phyloP scores from a whole-genome alignment of 1,140 invertebrate species.

The Phocides pigmalion region DNA sequence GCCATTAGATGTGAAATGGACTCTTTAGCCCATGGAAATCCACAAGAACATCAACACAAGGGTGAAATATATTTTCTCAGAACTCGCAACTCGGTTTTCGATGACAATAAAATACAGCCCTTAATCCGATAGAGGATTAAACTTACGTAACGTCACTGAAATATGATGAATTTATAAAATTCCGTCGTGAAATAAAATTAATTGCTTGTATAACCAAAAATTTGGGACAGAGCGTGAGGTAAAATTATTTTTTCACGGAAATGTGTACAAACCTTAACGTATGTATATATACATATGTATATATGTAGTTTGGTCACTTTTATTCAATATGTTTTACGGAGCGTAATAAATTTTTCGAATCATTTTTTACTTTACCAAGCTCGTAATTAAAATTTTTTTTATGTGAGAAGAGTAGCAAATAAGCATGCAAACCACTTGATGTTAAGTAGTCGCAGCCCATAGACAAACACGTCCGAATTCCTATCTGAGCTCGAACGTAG shows the following conservation, averaged over 20 bases:
- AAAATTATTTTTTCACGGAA: background rate
- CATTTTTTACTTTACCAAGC: background rate
- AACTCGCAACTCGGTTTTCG: background rate
- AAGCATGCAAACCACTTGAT: no score
- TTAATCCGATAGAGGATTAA: conserved; percentile 3
- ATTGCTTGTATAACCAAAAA: conserved; percentile 6
- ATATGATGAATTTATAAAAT: conserved; percentile 4
- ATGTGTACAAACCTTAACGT: no score
- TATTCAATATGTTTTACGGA: no score
- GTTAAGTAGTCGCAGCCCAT: no score
- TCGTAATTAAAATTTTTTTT: no score
- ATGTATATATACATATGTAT: background rate
- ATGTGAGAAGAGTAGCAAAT: no score
- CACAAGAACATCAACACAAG: no score
- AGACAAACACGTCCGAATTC: no score
- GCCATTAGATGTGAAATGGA: no score
- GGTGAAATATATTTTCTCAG: background rate
- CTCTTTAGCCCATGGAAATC: no score
- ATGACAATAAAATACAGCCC: background rate
- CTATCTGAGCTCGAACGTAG: no score
- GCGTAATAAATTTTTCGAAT: background rate
- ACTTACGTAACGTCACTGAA: background rate
- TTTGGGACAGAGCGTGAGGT: background rate
- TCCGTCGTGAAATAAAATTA: conserved; percentile 2
- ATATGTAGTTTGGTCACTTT: background rate